Evolutionary conservation across 2,113 vertebrate species (phyloP), one percentile per base, ranked within the genome.

Genomic region (Phylloscopus whistleri): DNA sequence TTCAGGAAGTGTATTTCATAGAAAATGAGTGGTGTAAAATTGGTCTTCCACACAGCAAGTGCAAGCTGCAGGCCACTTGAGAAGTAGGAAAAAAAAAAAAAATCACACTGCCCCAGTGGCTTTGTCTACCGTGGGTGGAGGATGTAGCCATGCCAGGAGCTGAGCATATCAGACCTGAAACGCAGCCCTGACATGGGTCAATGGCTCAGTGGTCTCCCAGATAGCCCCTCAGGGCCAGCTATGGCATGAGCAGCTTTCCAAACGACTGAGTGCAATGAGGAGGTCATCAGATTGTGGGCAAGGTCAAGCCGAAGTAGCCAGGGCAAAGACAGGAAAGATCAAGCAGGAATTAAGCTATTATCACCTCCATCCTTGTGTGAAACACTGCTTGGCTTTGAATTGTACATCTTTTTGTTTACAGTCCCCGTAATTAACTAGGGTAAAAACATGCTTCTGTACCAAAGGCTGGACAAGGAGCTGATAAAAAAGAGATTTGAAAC

Each of bases 181-280:
- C 98, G 97, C 98, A 98, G 98, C 98, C 98, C 96, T 98, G 98
- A 98, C 98, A 99, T 98, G 99, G 99, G 99, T 99, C 99, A 99
- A 67, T 97, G 98, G 97, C 98, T 98, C 98, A 98, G 97, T 92
- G 92, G 96, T 97, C 98, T 98, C 96, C 95, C 94, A 97, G 98
- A 98, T 87, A 97, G 95, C 97, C 98, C 98, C 97, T 98, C 86
- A 94, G 98, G 98, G 98, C 95, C 95, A 97, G 93, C 97, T 88
- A 96, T 66, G 95, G 97, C 96, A 97, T 95, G 96, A 93, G 94
- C 87, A 87, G 94, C 96, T 97, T 97, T 98, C 97, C 97, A 98
- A 97, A 95, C 27, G 96, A 94, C 94, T 86, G 96, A 98, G 97
- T 97, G 98, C 98, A 98, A 97, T 80, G 90, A 96, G 94, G 86